phyloP scores from a whole-genome alignment of 2,888 invertebrate species.

The Pandemis heparana region DNA sequence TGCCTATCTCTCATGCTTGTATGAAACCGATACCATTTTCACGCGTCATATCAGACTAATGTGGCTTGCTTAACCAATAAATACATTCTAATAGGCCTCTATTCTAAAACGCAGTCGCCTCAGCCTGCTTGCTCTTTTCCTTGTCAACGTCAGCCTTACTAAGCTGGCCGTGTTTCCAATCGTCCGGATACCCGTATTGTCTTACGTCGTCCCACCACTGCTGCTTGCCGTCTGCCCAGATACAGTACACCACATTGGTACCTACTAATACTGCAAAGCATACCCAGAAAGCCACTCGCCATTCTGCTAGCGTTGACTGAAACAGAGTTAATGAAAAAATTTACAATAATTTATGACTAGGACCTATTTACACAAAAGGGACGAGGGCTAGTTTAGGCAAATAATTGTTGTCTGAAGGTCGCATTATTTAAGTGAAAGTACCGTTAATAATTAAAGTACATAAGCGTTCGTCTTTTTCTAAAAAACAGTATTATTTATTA shows the following conservation, averaged over 20 bases:
- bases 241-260: conserved; percentile 88
- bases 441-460: too few species aligned
- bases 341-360: too few species aligned
- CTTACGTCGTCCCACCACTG: conserved; percentile 90
- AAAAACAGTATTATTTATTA: too few species aligned
- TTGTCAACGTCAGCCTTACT: conserved; percentile 66
- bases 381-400: too few species aligned
- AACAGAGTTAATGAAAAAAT: conserved; percentile 51
- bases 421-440: too few species aligned
- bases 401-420: too few species aligned
- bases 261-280: conserved; percentile 87
- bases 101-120: conserved; percentile 53
- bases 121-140: conserved; percentile 71
- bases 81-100: background rate
- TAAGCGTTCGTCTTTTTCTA: too few species aligned
- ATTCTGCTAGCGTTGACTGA: conserved; percentile 87
- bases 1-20: too few species aligned
- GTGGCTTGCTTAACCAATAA: background rate
- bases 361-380: too few species aligned
- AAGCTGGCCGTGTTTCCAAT: conserved; percentile 75
- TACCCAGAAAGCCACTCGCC: conserved; percentile 91
- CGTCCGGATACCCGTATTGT: conserved; percentile 76
- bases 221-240: conserved; percentile 89
- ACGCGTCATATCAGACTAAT: too few species aligned
- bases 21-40: too few species aligned